Evolutionary conservation across 2,888 invertebrate genomes (phyloP), one percentile per base, ranked within the genome.

Genomic region (Thymelicus lineola): DNA sequence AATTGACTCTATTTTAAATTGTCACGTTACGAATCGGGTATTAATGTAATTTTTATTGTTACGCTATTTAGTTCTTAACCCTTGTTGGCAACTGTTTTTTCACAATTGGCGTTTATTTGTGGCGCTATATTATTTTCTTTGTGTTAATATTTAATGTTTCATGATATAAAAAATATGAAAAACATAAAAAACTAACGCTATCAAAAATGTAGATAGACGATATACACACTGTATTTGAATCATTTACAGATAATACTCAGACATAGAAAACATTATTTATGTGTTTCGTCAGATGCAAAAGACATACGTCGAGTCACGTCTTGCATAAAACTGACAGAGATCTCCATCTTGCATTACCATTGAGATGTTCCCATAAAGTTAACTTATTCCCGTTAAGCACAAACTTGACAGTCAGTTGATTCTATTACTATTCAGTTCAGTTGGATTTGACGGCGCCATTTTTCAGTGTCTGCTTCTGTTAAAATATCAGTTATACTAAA

Each of bases 241-340:
- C 42, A 42, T 12, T 42, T 12, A 50, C 9, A 6, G 7, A 50
- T n/a, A 50, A 15, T 50, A 50, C 48, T 77, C 77, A 76, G 77
- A 74, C 72, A 75, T 62, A 15, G 71, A 72, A 72, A 72, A 76
- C 77, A 75, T 78, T 79, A 75, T 77, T 76, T 77, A 78, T 78
- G 74, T 78, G 78, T 78, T 76, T 76, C 77, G 75, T 74, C 73
- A 71, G 71, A 79, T 76, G 77, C 77, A 78, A 77, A 76, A 71
- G 74, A 72, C 73, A 71, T 75, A 74, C 77, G 74, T 70, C 73
- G 71, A 78, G 79, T 79, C 79, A 79, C 79, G 79, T 76, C 76
- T 76, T 75, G 79, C 78, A 79, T 79, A 79, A 79, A 78, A 77
- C 75, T 77, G 79, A 79, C 79, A 76, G 77, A 75, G 78, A 78